Base-by-base conservation (phyloP, 2,113 vertebrate species). In the Ranitomeya variabilis region DNA sequence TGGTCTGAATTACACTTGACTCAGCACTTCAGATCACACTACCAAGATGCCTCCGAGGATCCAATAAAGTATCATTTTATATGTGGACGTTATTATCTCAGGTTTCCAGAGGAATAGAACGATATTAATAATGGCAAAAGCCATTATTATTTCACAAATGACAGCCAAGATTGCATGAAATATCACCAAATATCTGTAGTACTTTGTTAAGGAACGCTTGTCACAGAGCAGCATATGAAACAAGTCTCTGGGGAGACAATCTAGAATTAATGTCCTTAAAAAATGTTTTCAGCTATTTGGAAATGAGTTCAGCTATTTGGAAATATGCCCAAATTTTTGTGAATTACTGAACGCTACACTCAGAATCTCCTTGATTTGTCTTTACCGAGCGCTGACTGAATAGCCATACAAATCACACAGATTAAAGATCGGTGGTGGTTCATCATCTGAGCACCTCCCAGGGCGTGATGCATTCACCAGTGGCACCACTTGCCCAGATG, bases 41-140 rank as follows among this genome's bases (percentile, higher is more conserved):
- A 26, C n/a, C 82, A 18, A 89, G 82, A 89, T 77, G 23, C 71
- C 80, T 89, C 80, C 16, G 31, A 89, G 87, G 87, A 84, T 67
- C 57, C 55, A 89, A 89, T 83, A 89, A 89, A 89, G 37, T 77
- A 78, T 89, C n/a, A 26, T 78, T 84, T 89, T 84, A 77, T 76
- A 66, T 83, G 16, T 89, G 87, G 14, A n/a, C 23, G 54, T 84
- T 67, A 84, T 83, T 83, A 83, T 51, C 15, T 71, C 19, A 83
- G 66, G 71, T 87, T 87, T 87, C 26, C 64, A 71, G 62, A 81
- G 59, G 77, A 71, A 69, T 18, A 71, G 19, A 21, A 55, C 7
- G 45, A 15, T 23, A 69, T 84, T 71, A 26, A 69, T 84, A 69
- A 84, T 55, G 82, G 66, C 12, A 10, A 14, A 69, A 45, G 52